phyloP scores from a whole-genome alignment of 2,888 invertebrate genomes.

The Busseola fusca region DNA sequence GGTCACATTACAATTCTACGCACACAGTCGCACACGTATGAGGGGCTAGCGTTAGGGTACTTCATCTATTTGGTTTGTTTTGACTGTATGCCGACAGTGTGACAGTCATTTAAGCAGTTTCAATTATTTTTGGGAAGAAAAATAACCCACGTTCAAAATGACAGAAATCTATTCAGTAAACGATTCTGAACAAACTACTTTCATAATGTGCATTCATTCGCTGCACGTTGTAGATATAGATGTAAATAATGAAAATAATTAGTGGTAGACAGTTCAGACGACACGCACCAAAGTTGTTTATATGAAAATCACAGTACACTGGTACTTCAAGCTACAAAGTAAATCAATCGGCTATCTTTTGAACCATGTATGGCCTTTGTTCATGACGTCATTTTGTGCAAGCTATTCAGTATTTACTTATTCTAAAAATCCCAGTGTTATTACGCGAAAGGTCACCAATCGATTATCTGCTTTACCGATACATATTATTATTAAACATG shows the following conservation, averaged over 20 bases:
- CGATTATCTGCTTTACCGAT: slow-evolving; percentile 21
- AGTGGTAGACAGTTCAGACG: neutral
- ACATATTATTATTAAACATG: slow-evolving; percentile 4
- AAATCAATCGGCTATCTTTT: neutral
- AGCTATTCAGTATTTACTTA: slow-evolving; percentile 17
- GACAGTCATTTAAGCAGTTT: too few species aligned
- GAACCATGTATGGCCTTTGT: neutral
- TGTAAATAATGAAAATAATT: neutral
- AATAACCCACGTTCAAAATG: too few species aligned
- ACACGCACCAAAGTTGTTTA: neutral
- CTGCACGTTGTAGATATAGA: too few species aligned
- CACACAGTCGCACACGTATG: too few species aligned
- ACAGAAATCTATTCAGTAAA: too few species aligned
- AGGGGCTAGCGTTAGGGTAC: too few species aligned
- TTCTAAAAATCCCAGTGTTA: slow-evolving; percentile 12
- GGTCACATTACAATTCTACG: too few species aligned
- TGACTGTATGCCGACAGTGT: too few species aligned
- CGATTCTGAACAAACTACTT: too few species aligned
- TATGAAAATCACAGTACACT: neutral
- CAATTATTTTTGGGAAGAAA: too few species aligned
- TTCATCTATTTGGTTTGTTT: too few species aligned
- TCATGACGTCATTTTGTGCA: neutral
- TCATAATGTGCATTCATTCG: too few species aligned
- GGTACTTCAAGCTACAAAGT: neutral
- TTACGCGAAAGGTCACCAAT: slow-evolving; percentile 12